phyloP scores from a whole-genome alignment of 2,797 vertebrate genomes.

The Bucorvus abyssinicus region DNA sequence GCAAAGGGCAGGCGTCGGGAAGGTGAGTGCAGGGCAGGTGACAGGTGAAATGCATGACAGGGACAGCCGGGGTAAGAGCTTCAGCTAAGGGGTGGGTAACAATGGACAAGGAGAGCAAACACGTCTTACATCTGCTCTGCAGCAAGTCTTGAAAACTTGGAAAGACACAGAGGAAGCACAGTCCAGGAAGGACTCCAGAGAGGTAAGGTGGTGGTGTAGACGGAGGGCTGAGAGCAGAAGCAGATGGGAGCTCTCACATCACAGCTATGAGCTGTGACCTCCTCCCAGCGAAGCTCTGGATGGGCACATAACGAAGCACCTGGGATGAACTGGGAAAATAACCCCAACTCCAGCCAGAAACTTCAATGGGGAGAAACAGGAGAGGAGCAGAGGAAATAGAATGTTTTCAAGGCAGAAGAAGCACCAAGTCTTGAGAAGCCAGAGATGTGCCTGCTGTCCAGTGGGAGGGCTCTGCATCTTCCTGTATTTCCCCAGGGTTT shows the following conservation, averaged over 20 bases:
- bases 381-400: not conserved
- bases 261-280: not conserved
- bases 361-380: not conserved
- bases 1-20: not conserved
- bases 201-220: not conserved
- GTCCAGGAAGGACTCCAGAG: not conserved
- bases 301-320: not conserved
- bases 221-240: not conserved
- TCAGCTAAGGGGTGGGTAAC: not conserved
- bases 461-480: not conserved
- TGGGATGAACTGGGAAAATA: not conserved
- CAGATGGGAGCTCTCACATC: not conserved
- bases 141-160: not conserved
- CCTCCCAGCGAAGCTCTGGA: not conserved
- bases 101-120: not conserved
- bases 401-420: not conserved
- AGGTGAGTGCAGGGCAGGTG: not conserved
- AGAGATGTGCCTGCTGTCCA: not conserved
- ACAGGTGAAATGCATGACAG: not conserved
- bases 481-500: not conserved
- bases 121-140: not conserved
- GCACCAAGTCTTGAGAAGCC: not conserved
- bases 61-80: not conserved
- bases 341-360: not conserved
- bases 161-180: not conserved